Base-by-base conservation (phyloP, 2,797 vertebrate species). In the Sebastes vulpes region DNA sequence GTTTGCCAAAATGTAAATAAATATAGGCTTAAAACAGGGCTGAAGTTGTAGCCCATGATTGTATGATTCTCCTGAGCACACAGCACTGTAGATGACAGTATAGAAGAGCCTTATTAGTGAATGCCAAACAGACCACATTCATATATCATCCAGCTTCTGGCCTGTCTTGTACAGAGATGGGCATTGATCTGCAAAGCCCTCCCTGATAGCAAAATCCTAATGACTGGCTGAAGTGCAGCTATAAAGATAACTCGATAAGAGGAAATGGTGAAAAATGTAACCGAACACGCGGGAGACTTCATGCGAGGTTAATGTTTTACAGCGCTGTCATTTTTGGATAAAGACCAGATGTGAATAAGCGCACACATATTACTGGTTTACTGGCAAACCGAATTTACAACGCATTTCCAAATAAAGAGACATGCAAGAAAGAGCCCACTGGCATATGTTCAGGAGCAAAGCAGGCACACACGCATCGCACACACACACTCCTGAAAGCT, bases 321-420 rank as follows among this genome's bases (percentile, higher is more conserved):
- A 79, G 65, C n/a, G 5, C 61, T 75, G 75, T 86, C 65, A 72
- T 59, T 78, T 82, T 64, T 75, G 69, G 84, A 82, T 56, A 52
- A 74, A 66, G 54, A 87, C 63, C 90, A 91, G 75, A 81, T 81
- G 75, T 79, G 78, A 67, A 84, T 78, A 81, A 88, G 85, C 67
- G 85, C 61, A 71, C 61, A 77, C 56, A 77, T 53, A 71, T 81
- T 29, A 42, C 16, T 46, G 21, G 52, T 67, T 87, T 71, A 53
- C 75, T 81, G 60, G 73, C 73, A 81, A 72, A 12, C 7, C 53
- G 75, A 79, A 87, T 81, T 72, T 72, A 50, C 20, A 60, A 69
- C 2, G 12, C 56, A 73, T 58, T 72, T 84, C 65, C 52, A 82
- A 83, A 83, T 48, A 77, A 81, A 84, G 80, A 63, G 64, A 79